Evolutionary conservation across 2,113 vertebrate species (phyloP).

Genomic region (Takifugu flavidus): DNA sequence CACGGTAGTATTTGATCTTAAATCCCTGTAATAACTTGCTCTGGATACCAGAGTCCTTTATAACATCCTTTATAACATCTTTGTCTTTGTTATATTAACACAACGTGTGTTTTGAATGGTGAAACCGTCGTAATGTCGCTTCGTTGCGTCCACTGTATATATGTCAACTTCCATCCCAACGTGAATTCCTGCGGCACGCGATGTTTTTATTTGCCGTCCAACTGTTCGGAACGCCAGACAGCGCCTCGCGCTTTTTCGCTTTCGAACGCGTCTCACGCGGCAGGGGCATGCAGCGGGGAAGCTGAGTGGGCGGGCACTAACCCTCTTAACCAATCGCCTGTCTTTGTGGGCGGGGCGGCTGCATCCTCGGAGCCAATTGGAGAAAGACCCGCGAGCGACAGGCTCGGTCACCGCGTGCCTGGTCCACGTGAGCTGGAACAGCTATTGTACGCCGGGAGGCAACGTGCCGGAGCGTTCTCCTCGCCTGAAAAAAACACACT

Average conservation of each 20-base stretch:
- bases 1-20: too few relatives aligned
- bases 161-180: neutral
- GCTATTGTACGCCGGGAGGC: conserved; percentile 67
- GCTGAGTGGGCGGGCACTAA: conserved; percentile 60
- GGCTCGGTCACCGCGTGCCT: conserved; percentile 65
- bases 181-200: conserved; percentile 35
- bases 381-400: conserved; percentile 37
- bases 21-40: too few relatives aligned
- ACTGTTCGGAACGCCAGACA: conserved; percentile 34
- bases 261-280: conserved; percentile 74
- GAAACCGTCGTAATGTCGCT: neutral
- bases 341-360: conserved; percentile 48
- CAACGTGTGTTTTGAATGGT: too few relatives aligned
- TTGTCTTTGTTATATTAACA: too few relatives aligned
- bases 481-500: conserved; percentile 51
- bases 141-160: too few relatives aligned
- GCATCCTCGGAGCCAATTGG: conserved; percentile 50
- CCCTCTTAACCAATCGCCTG: conserved; percentile 64
- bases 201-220: conserved; percentile 44
- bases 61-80: too few relatives aligned
- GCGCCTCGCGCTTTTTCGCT: conserved; percentile 60
- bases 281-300: conserved; percentile 69
- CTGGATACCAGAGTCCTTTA: too few relatives aligned
- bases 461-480: conserved; percentile 65
- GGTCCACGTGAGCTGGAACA: conserved; percentile 71